Conservation (phyloP, 2,113 vertebrate genomes). For the Motacilla tschutschensis region DNA sequence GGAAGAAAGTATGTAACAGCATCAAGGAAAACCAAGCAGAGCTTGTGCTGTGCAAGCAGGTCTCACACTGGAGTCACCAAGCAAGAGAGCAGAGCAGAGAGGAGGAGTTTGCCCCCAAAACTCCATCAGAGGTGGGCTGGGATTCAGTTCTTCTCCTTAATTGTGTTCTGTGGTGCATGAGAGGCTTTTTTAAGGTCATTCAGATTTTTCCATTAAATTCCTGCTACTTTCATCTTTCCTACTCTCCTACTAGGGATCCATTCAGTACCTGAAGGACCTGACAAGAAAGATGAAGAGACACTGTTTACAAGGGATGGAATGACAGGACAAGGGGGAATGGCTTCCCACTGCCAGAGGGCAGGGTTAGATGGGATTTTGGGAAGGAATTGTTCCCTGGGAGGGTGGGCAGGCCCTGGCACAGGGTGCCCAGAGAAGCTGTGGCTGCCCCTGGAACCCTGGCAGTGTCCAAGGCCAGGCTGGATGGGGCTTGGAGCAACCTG, state of each 20-base stretch:
- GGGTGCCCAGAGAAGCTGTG: background rate
- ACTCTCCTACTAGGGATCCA: background rate
- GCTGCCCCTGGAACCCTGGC: background rate
- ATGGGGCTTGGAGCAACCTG: fast-evolving
- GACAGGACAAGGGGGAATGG: background rate
- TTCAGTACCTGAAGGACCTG: background rate
- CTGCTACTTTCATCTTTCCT: background rate
- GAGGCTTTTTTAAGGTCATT: background rate
- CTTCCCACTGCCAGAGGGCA: background rate
- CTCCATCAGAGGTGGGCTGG: background rate
- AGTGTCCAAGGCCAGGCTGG: background rate
- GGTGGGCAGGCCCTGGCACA: background rate
- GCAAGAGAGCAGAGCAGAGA: background rate
- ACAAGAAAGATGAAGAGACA: background rate
- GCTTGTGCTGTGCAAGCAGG: too few relatives aligned
- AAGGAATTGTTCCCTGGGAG: background rate
- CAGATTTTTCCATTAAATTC: background rate
- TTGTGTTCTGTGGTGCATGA: background rate
- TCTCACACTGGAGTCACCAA: background rate
- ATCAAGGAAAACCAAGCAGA: background rate
- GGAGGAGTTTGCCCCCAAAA: background rate
- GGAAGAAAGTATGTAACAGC: background rate
- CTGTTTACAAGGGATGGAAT: background rate
- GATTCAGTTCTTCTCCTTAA: background rate
- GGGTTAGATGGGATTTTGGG: background rate